phyloP scores from a whole-genome alignment of 2,797 vertebrate species.

The Masticophis lateralis region DNA sequence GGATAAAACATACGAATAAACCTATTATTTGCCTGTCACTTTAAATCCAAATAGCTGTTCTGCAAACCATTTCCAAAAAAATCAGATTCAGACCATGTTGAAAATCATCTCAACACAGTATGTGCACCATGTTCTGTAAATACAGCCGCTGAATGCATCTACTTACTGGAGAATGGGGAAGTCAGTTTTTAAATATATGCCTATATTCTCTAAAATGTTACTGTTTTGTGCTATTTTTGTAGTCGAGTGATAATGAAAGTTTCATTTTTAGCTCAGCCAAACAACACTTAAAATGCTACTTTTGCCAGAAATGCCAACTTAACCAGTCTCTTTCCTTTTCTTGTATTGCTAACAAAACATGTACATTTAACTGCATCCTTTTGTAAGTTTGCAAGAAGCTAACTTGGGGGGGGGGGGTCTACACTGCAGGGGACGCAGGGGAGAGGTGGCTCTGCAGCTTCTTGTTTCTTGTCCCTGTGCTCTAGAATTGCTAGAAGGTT shows the following conservation, averaged over 20 bases:
- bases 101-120: not conserved
- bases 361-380: constrained; percentile 30
- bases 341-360: constrained; percentile 54
- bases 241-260: not conserved
- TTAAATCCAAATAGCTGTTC: not conserved
- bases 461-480: constrained; percentile 16
- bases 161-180: not conserved
- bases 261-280: constrained; percentile 9
- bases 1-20: not conserved
- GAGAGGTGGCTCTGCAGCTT: constrained; percentile 5
- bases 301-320: constrained; percentile 31
- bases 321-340: constrained; percentile 59
- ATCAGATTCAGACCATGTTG: not conserved
- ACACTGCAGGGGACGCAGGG: constrained; percentile 13
- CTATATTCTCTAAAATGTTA: rapidly evolving
- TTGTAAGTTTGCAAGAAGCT: constrained; percentile 32
- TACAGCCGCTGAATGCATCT: not conserved
- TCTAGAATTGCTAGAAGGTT: constrained; percentile 5
- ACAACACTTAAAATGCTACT: constrained; percentile 8
- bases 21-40: not conserved
- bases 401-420: not conserved
- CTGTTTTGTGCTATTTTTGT: not conserved
- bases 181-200: rapidly evolving
- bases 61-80: not conserved
- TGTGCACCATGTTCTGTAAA: not conserved